phyloP scores from a whole-genome alignment of 1,140 invertebrate genomes.

The Cherax quadricarinatus region DNA sequence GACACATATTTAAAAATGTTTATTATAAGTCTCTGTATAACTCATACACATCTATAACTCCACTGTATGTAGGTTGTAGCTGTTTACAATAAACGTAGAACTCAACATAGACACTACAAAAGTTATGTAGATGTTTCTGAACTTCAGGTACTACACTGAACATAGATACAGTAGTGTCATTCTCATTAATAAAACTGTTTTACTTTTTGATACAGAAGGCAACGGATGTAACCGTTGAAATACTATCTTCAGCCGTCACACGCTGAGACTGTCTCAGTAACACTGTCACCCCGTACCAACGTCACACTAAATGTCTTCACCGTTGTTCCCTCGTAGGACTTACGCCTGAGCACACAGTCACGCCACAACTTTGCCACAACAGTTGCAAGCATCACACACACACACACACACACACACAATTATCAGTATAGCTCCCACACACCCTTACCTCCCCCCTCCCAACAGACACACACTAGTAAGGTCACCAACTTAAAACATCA shows the following conservation, averaged over 20 bases:
- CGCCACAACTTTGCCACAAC: not conserved
- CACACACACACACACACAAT: not conserved
- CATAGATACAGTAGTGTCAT: not conserved
- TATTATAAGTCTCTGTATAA: not conserved
- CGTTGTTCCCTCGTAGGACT: not conserved
- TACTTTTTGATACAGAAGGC: not conserved
- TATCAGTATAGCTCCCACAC: too few relatives aligned
- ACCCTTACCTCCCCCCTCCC: too few relatives aligned
- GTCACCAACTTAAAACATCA: not conserved
- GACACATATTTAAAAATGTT: not conserved
- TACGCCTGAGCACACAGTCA: not conserved
- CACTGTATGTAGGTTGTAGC: not conserved
- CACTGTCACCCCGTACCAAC: not conserved
- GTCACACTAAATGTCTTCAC: not conserved
- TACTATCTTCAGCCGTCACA: not conserved
- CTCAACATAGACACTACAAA: not conserved
- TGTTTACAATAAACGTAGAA: not conserved
- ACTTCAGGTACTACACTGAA: not conserved
- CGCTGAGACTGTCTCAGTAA: not conserved
- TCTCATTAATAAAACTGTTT: not conserved
- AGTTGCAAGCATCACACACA: not conserved
- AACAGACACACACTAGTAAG: not conserved
- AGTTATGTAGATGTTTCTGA: not conserved
- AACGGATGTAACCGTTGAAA: not conserved
- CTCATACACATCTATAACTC: slow-evolving; percentile 14